Evolutionary conservation across 2,113 vertebrate genomes (phyloP).

Genomic region (Coregonus clupeaformis): DNA sequence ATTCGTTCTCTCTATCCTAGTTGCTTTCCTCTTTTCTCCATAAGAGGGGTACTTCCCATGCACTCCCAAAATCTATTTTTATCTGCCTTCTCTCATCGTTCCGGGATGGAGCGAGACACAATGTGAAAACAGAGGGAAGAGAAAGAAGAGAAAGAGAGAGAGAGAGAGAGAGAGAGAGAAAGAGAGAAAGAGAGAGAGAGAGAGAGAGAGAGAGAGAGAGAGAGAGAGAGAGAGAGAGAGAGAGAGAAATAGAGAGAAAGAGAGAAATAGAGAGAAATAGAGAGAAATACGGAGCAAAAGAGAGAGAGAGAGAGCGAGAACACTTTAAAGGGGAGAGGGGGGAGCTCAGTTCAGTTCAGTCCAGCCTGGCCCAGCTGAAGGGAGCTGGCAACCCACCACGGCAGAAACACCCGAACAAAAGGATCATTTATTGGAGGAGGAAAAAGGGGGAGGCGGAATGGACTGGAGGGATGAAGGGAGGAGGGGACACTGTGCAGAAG

Average conservation of each 20-base stretch:
- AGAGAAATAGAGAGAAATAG: slow-evolving; percentile 22
- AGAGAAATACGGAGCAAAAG: not conserved
- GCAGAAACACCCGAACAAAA: slow-evolving; percentile 69
- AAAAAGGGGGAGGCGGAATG: slow-evolving; percentile 50
- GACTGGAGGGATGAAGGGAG: slow-evolving; percentile 34
- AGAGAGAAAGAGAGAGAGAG: not conserved
- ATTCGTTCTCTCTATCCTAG: slow-evolving; percentile 10
- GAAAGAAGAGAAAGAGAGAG: not conserved
- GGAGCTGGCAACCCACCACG: slow-evolving; percentile 43
- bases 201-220: not conserved
- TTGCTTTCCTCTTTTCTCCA: not conserved
- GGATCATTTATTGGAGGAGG: slow-evolving; percentile 72
- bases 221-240: too few relatives aligned
- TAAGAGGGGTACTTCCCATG: slow-evolving; percentile 24
- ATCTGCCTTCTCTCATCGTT: slow-evolving; percentile 29
- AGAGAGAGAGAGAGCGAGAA: slow-evolving; percentile 9
- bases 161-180: not conserved
- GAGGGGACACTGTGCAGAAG: slow-evolving; percentile 62
- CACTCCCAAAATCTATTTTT: slow-evolving; percentile 49
- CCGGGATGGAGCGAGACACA: slow-evolving; percentile 30
- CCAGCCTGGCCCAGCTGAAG: slow-evolving; percentile 45
- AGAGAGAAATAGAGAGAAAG: not conserved
- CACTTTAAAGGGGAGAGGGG: slow-evolving; percentile 38
- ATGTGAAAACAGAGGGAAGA: slow-evolving; percentile 27
- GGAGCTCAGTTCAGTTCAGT: slow-evolving; percentile 41